phyloP scores from a whole-genome alignment of 2,113 vertebrate species.

The Phaetusa simplex region DNA sequence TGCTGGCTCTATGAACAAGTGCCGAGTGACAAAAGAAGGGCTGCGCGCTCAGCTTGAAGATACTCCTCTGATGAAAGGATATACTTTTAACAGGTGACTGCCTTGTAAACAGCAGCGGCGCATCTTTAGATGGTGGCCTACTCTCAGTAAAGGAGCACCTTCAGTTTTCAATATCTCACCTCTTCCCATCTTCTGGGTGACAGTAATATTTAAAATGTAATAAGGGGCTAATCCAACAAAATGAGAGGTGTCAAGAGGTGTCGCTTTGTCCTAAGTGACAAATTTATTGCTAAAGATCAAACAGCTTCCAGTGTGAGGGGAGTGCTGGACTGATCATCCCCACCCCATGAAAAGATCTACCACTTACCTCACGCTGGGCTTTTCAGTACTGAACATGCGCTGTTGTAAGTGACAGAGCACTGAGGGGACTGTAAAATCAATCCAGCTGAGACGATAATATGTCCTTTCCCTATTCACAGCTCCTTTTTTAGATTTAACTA shows the following conservation, averaged over 20 bases:
- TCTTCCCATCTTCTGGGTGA: neutral
- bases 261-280: neutral
- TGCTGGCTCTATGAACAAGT: neutral
- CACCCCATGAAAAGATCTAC: neutral
- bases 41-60: neutral
- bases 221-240: neutral
- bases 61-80: neutral
- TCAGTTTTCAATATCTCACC: neutral
- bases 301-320: rapidly evolving
- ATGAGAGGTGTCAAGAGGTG: neutral
- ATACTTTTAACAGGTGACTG: neutral
- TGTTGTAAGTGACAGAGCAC: neutral
- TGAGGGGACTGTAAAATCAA: neutral
- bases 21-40: neutral
- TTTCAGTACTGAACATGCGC: neutral
- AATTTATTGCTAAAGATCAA: neutral
- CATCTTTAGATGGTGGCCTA: neutral
- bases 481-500: neutral
- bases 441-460: neutral
- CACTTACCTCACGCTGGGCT: neutral
- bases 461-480: neutral
- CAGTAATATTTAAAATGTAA: neutral
- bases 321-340: neutral
- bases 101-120: neutral
- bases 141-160: neutral